A percentile compares a stretch with the other conserved stretches of the same genome.
Evolutionary conservation across 2,888 invertebrate species (phyloP).

Genomic region (Xanthia icteritia): DNA sequence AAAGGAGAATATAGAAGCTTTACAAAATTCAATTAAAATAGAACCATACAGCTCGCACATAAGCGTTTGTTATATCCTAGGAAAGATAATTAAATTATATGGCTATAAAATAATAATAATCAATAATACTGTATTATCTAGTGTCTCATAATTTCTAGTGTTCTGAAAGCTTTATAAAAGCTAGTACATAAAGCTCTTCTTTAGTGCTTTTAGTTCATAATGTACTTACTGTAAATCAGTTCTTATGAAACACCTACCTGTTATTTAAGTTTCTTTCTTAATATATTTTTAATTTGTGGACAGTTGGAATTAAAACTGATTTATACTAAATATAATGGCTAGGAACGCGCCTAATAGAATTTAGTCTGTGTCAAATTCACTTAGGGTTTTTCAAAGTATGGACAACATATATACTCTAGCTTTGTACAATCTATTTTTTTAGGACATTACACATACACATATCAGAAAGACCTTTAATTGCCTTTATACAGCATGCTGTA

Average conservation of each 20-base stretch:
- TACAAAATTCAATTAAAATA: conserved; percentile 22
- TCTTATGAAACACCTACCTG: neutral
- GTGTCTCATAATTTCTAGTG: neutral
- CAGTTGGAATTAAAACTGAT: neutral
- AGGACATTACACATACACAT: neutral
- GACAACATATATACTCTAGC: no score
- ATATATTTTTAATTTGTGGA: conserved; percentile 6
- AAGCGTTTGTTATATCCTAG: neutral
- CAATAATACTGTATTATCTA: neutral
- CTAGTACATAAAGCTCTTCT: neutral
- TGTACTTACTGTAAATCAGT: neutral
- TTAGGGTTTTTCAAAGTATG: neutral
- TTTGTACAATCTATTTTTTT: neutral
- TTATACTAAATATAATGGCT: neutral
- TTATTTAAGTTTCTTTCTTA: neutral
- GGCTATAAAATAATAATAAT: conserved; percentile 1
- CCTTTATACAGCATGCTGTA: conserved; percentile 1
- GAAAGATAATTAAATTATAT: conserved; percentile 2
- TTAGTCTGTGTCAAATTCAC: neutral
- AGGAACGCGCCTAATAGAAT: neutral
- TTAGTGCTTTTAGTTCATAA: neutral
- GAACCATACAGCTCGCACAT: neutral
- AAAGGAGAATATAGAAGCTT: neutral
- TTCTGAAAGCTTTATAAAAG: conserved; percentile 11
- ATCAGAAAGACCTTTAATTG: conserved; percentile 7